Conservation (phyloP, 2,113 vertebrate genomes). For the Phocoena phocoena region DNA sequence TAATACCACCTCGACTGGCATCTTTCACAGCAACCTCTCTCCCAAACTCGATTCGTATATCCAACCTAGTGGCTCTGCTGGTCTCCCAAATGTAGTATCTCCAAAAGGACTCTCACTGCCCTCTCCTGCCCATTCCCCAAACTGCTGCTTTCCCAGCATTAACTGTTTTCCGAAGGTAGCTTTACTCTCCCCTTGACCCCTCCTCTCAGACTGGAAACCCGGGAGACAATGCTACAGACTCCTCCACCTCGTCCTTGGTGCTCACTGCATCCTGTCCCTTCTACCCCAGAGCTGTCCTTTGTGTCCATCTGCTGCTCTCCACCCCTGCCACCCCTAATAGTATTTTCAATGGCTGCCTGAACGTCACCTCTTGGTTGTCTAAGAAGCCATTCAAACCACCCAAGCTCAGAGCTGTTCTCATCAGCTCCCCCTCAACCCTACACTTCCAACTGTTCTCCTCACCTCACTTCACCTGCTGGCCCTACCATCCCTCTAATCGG, state of each 20-base stretch:
- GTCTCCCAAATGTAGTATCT: neutral
- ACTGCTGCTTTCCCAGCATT: neutral
- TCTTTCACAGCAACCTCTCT: neutral
- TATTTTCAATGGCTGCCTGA: neutral
- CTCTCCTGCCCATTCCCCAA: neutral
- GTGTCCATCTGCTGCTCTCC: neutral
- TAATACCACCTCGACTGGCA: neutral
- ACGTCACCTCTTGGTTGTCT: neutral
- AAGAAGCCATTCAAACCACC: neutral
- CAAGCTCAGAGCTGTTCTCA: neutral
- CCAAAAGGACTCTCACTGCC: neutral
- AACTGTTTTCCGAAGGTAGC: neutral
- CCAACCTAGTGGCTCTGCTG: neutral
- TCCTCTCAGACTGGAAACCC: neutral
- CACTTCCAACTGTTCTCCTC: neutral
- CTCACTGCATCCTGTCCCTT: neutral
- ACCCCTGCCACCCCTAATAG: accelerated
- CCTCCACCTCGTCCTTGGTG: neutral
- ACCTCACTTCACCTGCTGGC: neutral
- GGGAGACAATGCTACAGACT: neutral
- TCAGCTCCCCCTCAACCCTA: neutral
- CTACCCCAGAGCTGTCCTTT: neutral
- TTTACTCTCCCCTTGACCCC: neutral
- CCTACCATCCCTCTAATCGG: neutral
- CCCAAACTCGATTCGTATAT: neutral